Conservation (phyloP, 2,888 invertebrate species). For the Diarsia rubi region DNA sequence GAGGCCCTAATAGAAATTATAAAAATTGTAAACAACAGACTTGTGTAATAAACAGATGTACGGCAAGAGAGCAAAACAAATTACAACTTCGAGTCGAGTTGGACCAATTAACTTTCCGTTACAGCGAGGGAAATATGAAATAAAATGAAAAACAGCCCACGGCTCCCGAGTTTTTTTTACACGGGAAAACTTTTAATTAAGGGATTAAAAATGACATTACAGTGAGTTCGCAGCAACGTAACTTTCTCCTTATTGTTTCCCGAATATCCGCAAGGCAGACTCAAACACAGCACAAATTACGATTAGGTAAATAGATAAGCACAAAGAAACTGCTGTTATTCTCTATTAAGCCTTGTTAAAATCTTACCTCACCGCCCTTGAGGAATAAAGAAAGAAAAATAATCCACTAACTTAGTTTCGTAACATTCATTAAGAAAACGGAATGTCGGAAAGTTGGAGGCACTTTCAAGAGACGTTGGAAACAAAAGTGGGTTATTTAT, state of each 20-base stretch:
- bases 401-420: slow-evolving; percentile 50
- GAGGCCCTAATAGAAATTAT: slow-evolving; percentile 72
- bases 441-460: slow-evolving; percentile 44
- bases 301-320: slow-evolving; percentile 77
- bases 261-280: slow-evolving; percentile 74
- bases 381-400: slow-evolving; percentile 65
- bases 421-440: slow-evolving; percentile 52
- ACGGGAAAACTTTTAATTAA: slow-evolving; percentile 89
- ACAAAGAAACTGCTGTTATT: slow-evolving; percentile 65
- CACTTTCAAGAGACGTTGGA: slow-evolving; percentile 29
- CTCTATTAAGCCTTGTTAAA: slow-evolving; percentile 73
- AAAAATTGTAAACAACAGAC: slow-evolving; percentile 80
- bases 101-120: slow-evolving; percentile 90
- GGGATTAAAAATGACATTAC: slow-evolving; percentile 90
- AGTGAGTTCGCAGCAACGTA: slow-evolving; percentile 86
- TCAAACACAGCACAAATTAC: slow-evolving; percentile 68
- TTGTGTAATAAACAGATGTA: slow-evolving; percentile 86
- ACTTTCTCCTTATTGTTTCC: slow-evolving; percentile 84
- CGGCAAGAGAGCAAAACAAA: slow-evolving; percentile 86
- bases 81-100: slow-evolving; percentile 88
- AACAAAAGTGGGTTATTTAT: slow-evolving; percentile 49
- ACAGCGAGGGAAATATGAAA: slow-evolving; percentile 89
- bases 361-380: slow-evolving; percentile 69
- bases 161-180: slow-evolving; percentile 81
- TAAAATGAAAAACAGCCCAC: slow-evolving; percentile 88